Base-by-base conservation (phyloP, 2,888 invertebrate species). In the Lordiphosa fenestrarum region DNA sequence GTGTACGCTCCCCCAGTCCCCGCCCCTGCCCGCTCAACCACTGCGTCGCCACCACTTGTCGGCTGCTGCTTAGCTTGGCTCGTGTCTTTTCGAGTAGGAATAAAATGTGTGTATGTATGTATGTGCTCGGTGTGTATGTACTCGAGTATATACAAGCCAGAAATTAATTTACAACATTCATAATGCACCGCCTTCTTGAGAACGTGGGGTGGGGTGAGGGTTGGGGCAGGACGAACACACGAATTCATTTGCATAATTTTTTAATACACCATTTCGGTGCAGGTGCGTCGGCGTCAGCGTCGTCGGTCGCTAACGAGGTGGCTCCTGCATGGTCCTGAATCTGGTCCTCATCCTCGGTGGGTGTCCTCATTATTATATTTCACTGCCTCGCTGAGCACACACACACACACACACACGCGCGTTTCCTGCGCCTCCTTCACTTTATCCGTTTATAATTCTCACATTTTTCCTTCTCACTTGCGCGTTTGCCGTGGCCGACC, bases 241-340 rank as follows among this genome's bases (percentile, higher is more conserved):
- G 85, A 85, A 86, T 87, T 87, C 87, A 88, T 88, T 89, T 88
- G 87, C 87, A 88, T 88, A 88, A 88, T 89, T 88, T 88, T 73
- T 88, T 87, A 88, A 88, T 88, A 85, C 87, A 86, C 84, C 88
- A 86, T 86, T 86, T 88, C 83, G 42, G 61, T 71, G 80, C 75
- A 66, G 80, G 69, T 68, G 80, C 67, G 71, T 69, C 66, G 64
- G 56, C 71, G 65, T 69, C 71, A 47, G 56, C 41, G 62, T 33
- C 63, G 46, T 47, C 52, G 64, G 54, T 57, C 53, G 52, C 73
- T 70, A 71, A 73, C 75, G 82, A 75, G 67, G 62, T 63, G 64
- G 53, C 15, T 61, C 48, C 15, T 51, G 53, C 9, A 39, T 52
- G 44, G 35, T 42, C 37, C 44, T 40, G 48, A 51, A 41, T 48